Base-by-base conservation (phyloP, 2,888 invertebrate species). In the Macrostomum cliftonense region DNA sequence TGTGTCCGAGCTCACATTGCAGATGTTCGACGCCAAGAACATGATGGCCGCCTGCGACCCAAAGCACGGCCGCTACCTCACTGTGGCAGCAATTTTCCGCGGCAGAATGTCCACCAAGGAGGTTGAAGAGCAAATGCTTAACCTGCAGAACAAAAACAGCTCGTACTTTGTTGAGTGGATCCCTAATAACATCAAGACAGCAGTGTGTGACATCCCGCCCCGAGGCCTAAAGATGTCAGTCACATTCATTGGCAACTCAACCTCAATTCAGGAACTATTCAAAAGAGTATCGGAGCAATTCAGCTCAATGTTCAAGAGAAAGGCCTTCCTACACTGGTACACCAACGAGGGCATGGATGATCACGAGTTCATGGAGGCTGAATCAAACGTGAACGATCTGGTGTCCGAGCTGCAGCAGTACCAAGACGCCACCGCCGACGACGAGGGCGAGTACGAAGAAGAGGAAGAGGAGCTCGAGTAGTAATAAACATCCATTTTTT, bases 321-420 rank as follows among this genome's bases (percentile, higher is more conserved):
- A 40, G 49, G 86, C 89, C 67, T 91, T 89, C 80, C 77, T 89
- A 71, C 88, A 89, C 77, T 89, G 89, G 88, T 91, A 88, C 75
- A 88, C 87, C 17, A 88, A 88, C 49, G 88, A 91, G 73, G 89
- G 89, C 53, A 89, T 89, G 88, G 88, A 89, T 72, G 88, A 88
- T 73, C 82, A 87, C 84, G 89, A 89, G 73, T 89, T 89, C 74
- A 86, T 83, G 50, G 89, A 91, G 66, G 89, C 91, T 1, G 88
- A 91, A 72, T 84, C 84, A 63, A 89, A 89, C 76, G 85, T 91
- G 77, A 86, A 74, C 81, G 76, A 76, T 59, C 52, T 67, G 57
- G 64, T 67, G 37, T 65, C 66, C 40, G 68, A 68, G 55, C 68
- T 68, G 60, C 66, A 67, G 54, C 64, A 65, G 55, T 67, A 65